These are phyloP conservation scores for Drosophila paramelanica DNA, from an alignment of 2,888 invertebrate genomes.

Conservation along the genomic window DNA sequence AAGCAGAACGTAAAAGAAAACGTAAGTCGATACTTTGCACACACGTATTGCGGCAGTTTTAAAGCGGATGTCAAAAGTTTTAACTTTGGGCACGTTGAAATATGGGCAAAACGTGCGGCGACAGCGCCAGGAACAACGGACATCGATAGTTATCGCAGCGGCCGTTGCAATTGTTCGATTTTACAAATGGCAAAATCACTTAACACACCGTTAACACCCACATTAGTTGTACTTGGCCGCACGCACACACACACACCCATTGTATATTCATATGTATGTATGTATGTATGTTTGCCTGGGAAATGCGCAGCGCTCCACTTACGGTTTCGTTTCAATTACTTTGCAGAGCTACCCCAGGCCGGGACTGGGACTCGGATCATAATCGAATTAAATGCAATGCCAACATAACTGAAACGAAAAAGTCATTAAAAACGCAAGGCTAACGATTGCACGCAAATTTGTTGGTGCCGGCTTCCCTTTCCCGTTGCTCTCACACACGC, in stretches of 20 bases:
- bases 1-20: slow-evolving; percentile 14
- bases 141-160: slow-evolving; percentile 68
- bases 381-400: slow-evolving; percentile 80
- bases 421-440: slow-evolving; percentile 74
- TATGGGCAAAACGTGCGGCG: slow-evolving; percentile 80
- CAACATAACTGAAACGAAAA: slow-evolving; percentile 56
- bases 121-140: slow-evolving; percentile 62
- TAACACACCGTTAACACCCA: slow-evolving; percentile 82
- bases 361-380: slow-evolving; percentile 51
- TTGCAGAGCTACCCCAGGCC: slow-evolving; percentile 39
- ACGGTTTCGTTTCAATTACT: slow-evolving; percentile 73
- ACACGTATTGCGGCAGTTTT: slow-evolving; percentile 44
- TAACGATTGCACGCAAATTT: slow-evolving; percentile 81
- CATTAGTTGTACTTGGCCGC: slow-evolving; percentile 77
- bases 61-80: slow-evolving; percentile 71
- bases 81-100: slow-evolving; percentile 61
- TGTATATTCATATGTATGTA: background rate
- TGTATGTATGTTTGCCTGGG: slow-evolving; percentile 37
- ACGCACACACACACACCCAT: slow-evolving; percentile 39
- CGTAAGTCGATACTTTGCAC: slow-evolving; percentile 60
- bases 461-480: slow-evolving; percentile 42
- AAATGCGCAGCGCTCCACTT: slow-evolving; percentile 57
- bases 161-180: slow-evolving; percentile 67
- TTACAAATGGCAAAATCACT: slow-evolving; percentile 75
- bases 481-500: slow-evolving; percentile 5